Conservation (phyloP, 2,888 invertebrate species). For the Micropterix aruncella region DNA sequence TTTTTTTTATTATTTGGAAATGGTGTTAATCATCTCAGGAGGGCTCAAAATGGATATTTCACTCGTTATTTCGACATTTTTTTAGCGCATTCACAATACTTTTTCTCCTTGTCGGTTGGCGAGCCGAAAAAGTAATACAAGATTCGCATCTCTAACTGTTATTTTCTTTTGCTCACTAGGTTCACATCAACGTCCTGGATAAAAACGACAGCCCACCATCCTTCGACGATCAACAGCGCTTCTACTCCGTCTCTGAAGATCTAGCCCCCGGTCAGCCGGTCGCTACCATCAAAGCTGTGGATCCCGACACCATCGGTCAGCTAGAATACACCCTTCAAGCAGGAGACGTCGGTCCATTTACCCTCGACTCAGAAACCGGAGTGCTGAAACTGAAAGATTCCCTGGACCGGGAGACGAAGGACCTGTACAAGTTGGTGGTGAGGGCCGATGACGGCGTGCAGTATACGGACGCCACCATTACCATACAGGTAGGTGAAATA, state of each 20-base stretch:
- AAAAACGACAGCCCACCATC: conserved; percentile 92
- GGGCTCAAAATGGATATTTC: too few species aligned
- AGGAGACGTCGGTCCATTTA: conserved; percentile 53
- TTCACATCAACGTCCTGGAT: conserved; percentile 73
- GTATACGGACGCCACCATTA: conserved; percentile 62
- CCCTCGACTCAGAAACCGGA: conserved; percentile 57
- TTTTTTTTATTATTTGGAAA: too few species aligned
- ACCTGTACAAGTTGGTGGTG: conserved; percentile 63
- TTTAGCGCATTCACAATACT: not conserved
- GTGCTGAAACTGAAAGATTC: conserved; percentile 61
- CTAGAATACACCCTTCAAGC: conserved; percentile 60
- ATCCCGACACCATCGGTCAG: conserved; percentile 73
- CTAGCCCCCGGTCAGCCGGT: conserved; percentile 68
- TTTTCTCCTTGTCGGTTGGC: too few species aligned
- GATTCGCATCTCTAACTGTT: conserved; percentile 3
- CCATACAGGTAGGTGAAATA: conserved; percentile 68
- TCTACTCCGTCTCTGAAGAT: conserved; percentile 73
- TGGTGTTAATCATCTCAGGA: too few species aligned
- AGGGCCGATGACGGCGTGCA: conserved; percentile 85
- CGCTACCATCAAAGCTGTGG: conserved; percentile 62
- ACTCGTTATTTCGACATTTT: not conserved
- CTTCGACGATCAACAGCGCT: conserved; percentile 59
- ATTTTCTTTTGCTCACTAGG: conserved; percentile 44
- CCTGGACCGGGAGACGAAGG: conserved; percentile 70
- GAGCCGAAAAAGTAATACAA: conserved; percentile 1